These are phyloP conservation scores for Caenorhabditis afra DNA, from an alignment of 2,888 invertebrate genomes.

Conservation along the genomic window DNA sequence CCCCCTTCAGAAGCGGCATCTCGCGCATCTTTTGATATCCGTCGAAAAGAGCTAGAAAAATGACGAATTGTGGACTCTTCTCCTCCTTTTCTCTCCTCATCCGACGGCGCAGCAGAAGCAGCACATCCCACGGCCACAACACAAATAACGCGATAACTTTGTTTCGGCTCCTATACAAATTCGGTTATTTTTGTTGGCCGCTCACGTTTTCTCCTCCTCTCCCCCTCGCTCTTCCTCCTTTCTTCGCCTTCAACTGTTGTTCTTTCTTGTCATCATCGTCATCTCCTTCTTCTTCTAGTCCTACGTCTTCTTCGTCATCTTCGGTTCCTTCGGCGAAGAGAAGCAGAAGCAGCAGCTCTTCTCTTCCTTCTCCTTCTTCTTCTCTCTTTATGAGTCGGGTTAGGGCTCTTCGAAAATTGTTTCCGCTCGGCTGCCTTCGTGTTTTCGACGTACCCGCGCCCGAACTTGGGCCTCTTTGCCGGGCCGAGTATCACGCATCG, in stretches of 20 bases:
- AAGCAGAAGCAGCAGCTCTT: slow-evolving; percentile 17
- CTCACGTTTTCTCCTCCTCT: slow-evolving; percentile 23
- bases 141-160: slow-evolving; percentile 64
- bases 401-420: slow-evolving; percentile 53
- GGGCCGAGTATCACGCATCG: slow-evolving; percentile 30
- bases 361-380: slow-evolving; percentile 3
- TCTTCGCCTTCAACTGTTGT: slow-evolving; percentile 11
- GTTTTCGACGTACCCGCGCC: slow-evolving; percentile 44
- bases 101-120: slow-evolving; percentile 11
- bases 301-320: too few relatives aligned
- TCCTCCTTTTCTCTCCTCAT: slow-evolving; percentile 31
- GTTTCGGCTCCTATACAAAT: slow-evolving; percentile 63
- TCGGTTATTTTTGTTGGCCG: slow-evolving; percentile 57
- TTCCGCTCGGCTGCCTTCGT: slow-evolving; percentile 50
- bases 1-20: slow-evolving; percentile 2
- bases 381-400: slow-evolving; percentile 48
- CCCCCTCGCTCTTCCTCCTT: not conserved
- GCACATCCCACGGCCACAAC: slow-evolving; percentile 38
- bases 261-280: slow-evolving; percentile 9
- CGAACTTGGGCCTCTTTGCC: not conserved
- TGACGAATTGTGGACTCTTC: slow-evolving; percentile 50
- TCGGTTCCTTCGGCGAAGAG: slow-evolving; percentile 26
- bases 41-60: slow-evolving; percentile 44
- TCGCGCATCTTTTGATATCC: slow-evolving; percentile 25
- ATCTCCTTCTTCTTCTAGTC: too few relatives aligned